These are phyloP conservation scores for Virgularia gustaviana DNA, from an alignment of 92 coral and sea anemone genomes.

Conservation along the genomic window DNA sequence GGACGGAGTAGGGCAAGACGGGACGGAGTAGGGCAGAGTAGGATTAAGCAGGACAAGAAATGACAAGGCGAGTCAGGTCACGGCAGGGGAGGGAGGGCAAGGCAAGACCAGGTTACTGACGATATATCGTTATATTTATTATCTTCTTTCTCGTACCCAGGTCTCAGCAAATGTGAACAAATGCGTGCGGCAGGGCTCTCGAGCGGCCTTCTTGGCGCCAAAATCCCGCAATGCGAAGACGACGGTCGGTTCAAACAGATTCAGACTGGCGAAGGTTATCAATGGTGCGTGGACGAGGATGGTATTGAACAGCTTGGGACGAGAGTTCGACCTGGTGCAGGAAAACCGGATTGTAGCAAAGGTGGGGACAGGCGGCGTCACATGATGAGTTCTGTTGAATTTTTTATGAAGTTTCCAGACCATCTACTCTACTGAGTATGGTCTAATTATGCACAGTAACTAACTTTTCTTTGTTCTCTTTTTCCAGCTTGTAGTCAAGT, in stretches of 20 bases:
- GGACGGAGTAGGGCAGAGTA: no score
- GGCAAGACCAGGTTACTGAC: no score
- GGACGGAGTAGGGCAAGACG: no score
- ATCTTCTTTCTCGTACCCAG: conserved; percentile 40
- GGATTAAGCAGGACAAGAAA: no score
- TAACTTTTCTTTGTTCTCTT: not conserved
- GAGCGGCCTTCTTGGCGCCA: conserved; percentile 45
- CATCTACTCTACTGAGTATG: no score
- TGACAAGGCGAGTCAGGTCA: no score
- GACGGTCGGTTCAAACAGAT: conserved; percentile 76
- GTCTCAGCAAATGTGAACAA: conserved; percentile 71
- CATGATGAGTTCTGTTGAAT: not conserved
- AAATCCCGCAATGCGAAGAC: conserved; percentile 68
- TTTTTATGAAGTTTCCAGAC: no score
- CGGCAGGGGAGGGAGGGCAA: no score
- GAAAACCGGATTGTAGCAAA: conserved; percentile 62
- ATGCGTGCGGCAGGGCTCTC: conserved; percentile 54
- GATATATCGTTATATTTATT: not conserved
- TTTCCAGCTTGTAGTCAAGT: conserved; percentile 72
- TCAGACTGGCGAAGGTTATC: conserved; percentile 80
- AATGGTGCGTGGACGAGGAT: conserved; percentile 87
- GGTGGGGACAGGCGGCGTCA: conserved; percentile 38
- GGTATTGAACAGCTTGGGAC: conserved; percentile 67
- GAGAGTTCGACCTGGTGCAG: conserved; percentile 48
- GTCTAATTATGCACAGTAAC: no score